These are phyloP conservation scores for Apus apus DNA, from an alignment of 2,113 vertebrate species.

Conservation along the genomic window DNA sequence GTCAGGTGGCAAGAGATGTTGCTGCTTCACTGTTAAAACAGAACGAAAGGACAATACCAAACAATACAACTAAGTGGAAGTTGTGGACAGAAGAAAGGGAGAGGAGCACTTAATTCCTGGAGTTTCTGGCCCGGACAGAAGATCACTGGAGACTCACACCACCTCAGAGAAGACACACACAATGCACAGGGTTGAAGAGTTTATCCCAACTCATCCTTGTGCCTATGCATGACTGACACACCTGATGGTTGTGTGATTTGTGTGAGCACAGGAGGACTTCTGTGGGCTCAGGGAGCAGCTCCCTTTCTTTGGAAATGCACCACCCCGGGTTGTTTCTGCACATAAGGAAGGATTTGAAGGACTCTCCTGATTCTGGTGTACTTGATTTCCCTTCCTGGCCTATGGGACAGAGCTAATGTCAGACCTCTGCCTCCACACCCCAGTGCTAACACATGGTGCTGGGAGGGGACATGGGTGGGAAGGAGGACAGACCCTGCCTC, in stretches of 20 bases:
- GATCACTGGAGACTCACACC: constrained; percentile 61
- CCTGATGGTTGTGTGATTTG: not conserved
- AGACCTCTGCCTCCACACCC: fast-evolving
- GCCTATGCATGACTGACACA: not conserved
- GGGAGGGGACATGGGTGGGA: not conserved
- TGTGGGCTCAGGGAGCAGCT: not conserved
- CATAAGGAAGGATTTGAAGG: fast-evolving
- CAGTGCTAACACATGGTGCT: fast-evolving
- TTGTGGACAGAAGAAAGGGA: constrained; percentile 56
- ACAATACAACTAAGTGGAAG: constrained; percentile 44
- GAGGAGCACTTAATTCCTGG: constrained; percentile 46
- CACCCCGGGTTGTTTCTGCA: not conserved
- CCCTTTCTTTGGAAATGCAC: not conserved
- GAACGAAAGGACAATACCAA: constrained; percentile 57
- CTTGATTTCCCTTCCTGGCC: not conserved
- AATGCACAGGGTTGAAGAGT: constrained; percentile 51
- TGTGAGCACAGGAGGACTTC: constrained; percentile 59
- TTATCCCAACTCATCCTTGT: constrained; percentile 13
- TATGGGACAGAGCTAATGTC: not conserved
- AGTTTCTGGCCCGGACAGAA: constrained; percentile 21
- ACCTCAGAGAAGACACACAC: constrained; percentile 68
- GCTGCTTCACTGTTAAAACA: constrained; percentile 70
- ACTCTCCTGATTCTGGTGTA: not conserved
- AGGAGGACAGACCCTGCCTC: not conserved
- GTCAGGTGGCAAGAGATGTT: constrained; percentile 41